Base-by-base conservation (phyloP, 1,140 invertebrate genomes). In the Drosophila pandora region DNA sequence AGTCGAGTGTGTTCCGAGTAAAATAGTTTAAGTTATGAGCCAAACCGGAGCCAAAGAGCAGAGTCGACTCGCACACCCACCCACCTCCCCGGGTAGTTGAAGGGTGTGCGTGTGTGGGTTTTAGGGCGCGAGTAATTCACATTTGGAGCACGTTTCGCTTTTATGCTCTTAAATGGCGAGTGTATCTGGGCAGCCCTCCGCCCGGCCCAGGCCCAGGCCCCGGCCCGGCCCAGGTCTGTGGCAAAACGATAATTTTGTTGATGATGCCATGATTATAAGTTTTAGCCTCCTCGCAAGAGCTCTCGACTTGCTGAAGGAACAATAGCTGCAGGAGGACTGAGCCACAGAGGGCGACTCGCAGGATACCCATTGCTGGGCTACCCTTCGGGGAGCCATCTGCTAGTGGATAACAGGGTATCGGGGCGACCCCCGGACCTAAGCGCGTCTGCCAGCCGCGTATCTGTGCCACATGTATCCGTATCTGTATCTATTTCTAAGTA, bases 231-330 rank as follows among this genome's bases (percentile, higher is more conserved):
- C 34, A 37, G 34, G 5, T 69, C 77, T 80, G 76, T 80, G 65
- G 76, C 70, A 80, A 80, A 80, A 80, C 78, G 77, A 80, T 80
- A 80, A 80, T 81, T 83, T 83, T 83, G 79, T 83, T 83, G 75
- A 83, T 83, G 80, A 83, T 83, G 80, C 80, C 73, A 83, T 83
- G 80, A 79, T 83, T 83, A 83, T 83, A 83, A 83, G 79, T 83
- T 79, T 83, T 76, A 83, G 80, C 67, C 65, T 48, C 61, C 57
- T 56, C 21, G 65, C 41, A 57, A 69, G 63, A 69, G 63, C 63
- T 57, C 55, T 69, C 65, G 39, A 39, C 70, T 71, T 52, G 71
- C 56, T 28, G 25, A 22, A 59, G 62, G 56, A 82, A 78, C 79
- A 82, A 82, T 77, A 63, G 50, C 43, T 37, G 23, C 17, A 53